A percentile compares a stretch with the other conserved stretches of the same genome.
These are phyloP conservation scores for Pteropus rufus DNA, from an alignment of 2,797 vertebrate species.

Conservation along the genomic window DNA sequence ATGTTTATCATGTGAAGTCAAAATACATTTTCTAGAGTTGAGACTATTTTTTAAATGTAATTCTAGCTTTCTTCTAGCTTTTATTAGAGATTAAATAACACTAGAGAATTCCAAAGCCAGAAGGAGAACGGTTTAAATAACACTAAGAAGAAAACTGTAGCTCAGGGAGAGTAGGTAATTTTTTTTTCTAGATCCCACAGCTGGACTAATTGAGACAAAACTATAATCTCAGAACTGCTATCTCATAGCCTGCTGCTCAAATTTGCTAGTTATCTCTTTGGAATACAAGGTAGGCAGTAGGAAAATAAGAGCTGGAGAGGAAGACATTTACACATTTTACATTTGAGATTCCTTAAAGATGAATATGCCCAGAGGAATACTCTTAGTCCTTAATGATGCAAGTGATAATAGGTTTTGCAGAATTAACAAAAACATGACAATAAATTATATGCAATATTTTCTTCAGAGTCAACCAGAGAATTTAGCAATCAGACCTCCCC, in stretches of 20 bases:
- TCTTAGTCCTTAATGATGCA: slow-evolving; percentile 3
- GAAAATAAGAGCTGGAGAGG: background rate
- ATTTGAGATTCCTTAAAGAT: slow-evolving; percentile 31
- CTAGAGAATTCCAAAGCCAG: background rate
- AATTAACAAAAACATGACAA: slow-evolving; percentile 65
- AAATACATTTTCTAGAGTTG: background rate
- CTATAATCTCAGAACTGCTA: background rate
- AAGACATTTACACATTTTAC: slow-evolving; percentile 17
- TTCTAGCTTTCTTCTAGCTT: background rate
- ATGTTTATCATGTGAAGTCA: background rate
- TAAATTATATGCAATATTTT: slow-evolving; percentile 61
- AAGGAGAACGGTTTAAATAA: background rate
- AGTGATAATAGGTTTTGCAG: background rate
- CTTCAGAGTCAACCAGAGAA: slow-evolving; percentile 54
- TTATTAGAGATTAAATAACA: background rate
- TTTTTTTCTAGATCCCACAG: background rate
- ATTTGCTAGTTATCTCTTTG: background rate
- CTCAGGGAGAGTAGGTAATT: background rate
- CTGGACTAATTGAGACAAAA: background rate
- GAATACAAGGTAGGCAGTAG: background rate
- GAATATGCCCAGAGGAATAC: slow-evolving; percentile 40
- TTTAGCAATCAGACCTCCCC: slow-evolving; percentile 66
- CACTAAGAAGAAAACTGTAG: background rate
- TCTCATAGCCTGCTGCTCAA: background rate
- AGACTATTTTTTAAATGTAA: background rate